These are phyloP conservation scores for Drosophila parthenogenetica DNA, from an alignment of 2,888 invertebrate genomes.

Conservation along the genomic window DNA sequence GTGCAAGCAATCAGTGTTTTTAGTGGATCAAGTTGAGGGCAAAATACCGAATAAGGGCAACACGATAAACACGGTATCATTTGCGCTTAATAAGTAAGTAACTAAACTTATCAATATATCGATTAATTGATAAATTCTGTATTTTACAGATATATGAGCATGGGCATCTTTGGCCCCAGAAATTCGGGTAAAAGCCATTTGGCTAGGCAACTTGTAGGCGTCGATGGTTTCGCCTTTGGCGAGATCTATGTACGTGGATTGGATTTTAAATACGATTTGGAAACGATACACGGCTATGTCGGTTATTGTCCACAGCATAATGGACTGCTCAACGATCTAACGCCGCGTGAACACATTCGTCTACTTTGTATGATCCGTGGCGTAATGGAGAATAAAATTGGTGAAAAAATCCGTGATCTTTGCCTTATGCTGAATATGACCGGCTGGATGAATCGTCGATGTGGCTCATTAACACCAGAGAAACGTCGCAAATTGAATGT, in stretches of 20 bases:
- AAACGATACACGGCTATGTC: constrained; percentile 86
- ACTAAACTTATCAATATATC: not conserved
- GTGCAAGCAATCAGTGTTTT: constrained; percentile 85
- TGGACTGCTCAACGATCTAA: constrained; percentile 88
- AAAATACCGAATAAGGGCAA: constrained; percentile 53
- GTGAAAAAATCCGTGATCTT: constrained; percentile 84
- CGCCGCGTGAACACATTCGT: constrained; percentile 88
- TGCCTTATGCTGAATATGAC: constrained; percentile 87
- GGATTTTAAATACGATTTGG: constrained; percentile 86
- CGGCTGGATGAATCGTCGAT: constrained; percentile 87
- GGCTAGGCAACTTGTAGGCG: constrained; percentile 94
- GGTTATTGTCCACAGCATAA: constrained; percentile 89
- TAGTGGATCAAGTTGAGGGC: constrained; percentile 81
- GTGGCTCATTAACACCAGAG: constrained; percentile 88
- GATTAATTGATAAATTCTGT: not conserved
- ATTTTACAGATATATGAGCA: constrained; percentile 87
- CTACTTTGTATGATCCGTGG: constrained; percentile 88
- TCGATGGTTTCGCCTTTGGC: constrained; percentile 89
- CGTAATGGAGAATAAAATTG: constrained; percentile 81
- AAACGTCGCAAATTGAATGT: constrained; percentile 90
- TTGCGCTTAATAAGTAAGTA: constrained; percentile 74
- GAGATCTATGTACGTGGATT: constrained; percentile 88
- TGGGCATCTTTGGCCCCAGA: constrained; percentile 92
- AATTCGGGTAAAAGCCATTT: constrained; percentile 94
- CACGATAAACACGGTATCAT: constrained; percentile 73